These are phyloP conservation scores for Onychomys arenicola DNA, from an alignment of 2,797 vertebrate genomes.

Conservation along the genomic window DNA sequence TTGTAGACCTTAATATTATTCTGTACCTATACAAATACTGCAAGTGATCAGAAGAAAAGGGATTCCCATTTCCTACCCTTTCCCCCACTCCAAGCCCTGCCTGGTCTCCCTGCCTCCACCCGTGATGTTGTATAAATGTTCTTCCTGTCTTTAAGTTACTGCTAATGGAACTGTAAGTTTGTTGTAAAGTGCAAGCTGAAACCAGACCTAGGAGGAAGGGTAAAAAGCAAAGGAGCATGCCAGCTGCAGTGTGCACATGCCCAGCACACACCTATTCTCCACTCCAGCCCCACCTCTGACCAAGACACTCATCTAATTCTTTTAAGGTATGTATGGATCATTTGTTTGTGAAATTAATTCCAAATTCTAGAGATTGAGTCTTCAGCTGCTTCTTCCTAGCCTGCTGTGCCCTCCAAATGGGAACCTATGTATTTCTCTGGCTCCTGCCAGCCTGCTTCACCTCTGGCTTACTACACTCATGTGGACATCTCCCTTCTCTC, in stretches of 20 bases:
- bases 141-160: neutral
- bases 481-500: neutral
- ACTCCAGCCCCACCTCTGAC: neutral
- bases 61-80: neutral
- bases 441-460: neutral
- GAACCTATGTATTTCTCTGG: neutral
- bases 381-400: neutral
- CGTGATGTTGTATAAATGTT: neutral
- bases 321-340: neutral
- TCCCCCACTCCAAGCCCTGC: neutral
- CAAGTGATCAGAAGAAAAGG: neutral
- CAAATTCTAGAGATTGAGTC: neutral
- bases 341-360: neutral
- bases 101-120: neutral
- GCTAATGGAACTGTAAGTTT: neutral
- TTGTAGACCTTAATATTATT: neutral
- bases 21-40: neutral
- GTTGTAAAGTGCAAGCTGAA: neutral
- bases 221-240: neutral
- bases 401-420: neutral
- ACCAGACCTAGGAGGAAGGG: neutral
- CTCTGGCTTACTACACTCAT: neutral
- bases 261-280: neutral
- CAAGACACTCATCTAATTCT: neutral
- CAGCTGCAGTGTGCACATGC: neutral